These are phyloP conservation scores for Poecilobothrus nobilitatus DNA, from an alignment of 2,888 invertebrate species.

Conservation along the genomic window DNA sequence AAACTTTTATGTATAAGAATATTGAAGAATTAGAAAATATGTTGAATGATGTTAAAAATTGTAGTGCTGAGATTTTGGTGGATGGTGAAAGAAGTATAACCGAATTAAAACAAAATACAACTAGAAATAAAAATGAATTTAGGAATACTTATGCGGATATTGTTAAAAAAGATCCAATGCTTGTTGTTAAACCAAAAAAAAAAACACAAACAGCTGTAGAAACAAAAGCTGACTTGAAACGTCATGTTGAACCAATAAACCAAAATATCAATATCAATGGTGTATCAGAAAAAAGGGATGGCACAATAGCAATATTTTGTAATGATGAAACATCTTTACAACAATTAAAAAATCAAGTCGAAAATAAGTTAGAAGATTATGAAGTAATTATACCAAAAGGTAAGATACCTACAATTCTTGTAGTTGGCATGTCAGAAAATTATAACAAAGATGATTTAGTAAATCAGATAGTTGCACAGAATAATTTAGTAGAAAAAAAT, in stretches of 20 bases:
- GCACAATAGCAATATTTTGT: neutral
- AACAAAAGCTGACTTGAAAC: neutral
- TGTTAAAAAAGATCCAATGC: neutral
- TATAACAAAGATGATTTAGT: neutral
- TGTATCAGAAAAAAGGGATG: neutral
- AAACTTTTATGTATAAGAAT: no score
- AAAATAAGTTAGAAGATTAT: neutral
- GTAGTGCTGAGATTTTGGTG: no score
- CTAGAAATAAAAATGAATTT: neutral
- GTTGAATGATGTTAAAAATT: no score
- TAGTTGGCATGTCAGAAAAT: neutral
- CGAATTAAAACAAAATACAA: neutral
- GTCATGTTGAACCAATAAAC: neutral
- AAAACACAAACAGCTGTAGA: neutral
- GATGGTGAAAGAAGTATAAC: neutral
- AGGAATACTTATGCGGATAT: neutral
- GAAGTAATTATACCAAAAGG: neutral
- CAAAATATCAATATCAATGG: neutral
- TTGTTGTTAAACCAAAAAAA: neutral
- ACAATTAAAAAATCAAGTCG: neutral
- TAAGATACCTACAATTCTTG: neutral
- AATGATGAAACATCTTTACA: neutral
- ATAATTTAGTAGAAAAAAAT: neutral
- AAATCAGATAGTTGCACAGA: neutral
- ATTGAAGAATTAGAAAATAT: no score